Conservation (phyloP, 1,140 invertebrate species). For the Ooceraea biroi region DNA sequence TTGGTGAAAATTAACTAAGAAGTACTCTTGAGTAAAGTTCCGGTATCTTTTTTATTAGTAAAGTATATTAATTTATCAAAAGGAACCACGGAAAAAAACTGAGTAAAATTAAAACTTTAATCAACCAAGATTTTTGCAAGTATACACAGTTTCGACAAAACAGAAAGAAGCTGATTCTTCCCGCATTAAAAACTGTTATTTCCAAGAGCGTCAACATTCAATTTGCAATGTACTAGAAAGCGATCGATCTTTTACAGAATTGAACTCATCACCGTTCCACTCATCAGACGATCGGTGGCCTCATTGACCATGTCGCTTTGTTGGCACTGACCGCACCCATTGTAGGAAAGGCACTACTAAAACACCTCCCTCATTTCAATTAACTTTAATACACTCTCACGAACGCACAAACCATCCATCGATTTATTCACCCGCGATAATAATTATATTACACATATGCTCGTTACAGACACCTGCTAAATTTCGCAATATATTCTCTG, state of each 20-base stretch:
- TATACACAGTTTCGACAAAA: too few species aligned
- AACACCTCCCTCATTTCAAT: slow-evolving; percentile 74
- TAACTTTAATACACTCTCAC: slow-evolving; percentile 59
- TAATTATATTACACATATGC: too few species aligned
- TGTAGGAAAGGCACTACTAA: slow-evolving; percentile 50
- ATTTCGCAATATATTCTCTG: not conserved
- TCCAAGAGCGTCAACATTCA: not conserved
- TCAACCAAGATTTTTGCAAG: too few species aligned
- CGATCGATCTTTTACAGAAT: slow-evolving; percentile 63
- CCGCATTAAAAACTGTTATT: too few species aligned
- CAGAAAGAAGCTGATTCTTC: too few species aligned
- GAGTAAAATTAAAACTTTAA: not conserved
- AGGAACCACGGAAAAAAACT: not conserved
- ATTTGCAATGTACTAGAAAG: slow-evolving; percentile 3
- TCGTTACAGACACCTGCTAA: too few species aligned
- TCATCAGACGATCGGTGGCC: slow-evolving; percentile 50
- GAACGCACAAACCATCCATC: slow-evolving; percentile 49
- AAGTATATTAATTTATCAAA: not conserved
- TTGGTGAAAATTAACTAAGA: slow-evolving; percentile 57
- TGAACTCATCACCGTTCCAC: slow-evolving; percentile 63
- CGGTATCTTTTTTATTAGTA: not conserved
- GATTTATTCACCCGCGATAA: not conserved
- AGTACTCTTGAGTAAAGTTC: not conserved
- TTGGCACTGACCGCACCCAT: slow-evolving; percentile 74
- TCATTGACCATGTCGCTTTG: slow-evolving; percentile 71